Evolutionary conservation across 1,140 invertebrate species (phyloP).

Genomic region (Drosophila parvula): DNA sequence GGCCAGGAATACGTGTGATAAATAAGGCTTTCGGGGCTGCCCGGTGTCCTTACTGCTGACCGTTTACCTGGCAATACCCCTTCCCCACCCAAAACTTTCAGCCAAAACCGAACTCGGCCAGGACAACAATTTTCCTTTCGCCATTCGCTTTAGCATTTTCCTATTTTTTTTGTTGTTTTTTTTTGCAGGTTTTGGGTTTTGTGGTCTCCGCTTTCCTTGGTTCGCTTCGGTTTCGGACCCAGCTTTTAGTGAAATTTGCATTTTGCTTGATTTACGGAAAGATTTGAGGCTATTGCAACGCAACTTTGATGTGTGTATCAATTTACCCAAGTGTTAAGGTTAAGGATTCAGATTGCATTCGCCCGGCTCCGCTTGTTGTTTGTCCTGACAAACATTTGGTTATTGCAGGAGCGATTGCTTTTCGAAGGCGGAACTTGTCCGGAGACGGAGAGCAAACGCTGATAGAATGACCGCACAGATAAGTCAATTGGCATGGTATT

Average conservation of each 20-base stretch:
- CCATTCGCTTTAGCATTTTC: slow-evolving; percentile 33
- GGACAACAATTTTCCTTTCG: slow-evolving; percentile 60
- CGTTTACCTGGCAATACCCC: slow-evolving; percentile 55
- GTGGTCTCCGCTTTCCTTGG: slow-evolving; percentile 53
- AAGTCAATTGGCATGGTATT: slow-evolving; percentile 74
- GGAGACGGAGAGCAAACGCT: slow-evolving; percentile 31
- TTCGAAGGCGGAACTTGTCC: slow-evolving; percentile 14
- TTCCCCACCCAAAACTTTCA: slow-evolving; percentile 28
- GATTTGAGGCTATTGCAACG: slow-evolving; percentile 81
- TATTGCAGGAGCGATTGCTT: slow-evolving; percentile 51
- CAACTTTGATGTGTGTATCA: slow-evolving; percentile 80
- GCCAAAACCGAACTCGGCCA: slow-evolving; percentile 32
- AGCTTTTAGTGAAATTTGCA: slow-evolving; percentile 75
- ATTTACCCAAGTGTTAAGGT: slow-evolving; percentile 69
- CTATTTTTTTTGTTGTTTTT: neutral
- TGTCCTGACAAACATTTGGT: slow-evolving; percentile 73
- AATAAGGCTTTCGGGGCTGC: slow-evolving; percentile 62
- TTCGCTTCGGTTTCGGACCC: slow-evolving; percentile 16
- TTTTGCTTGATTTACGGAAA: slow-evolving; percentile 81
- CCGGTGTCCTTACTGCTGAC: slow-evolving; percentile 31
- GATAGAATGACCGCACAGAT: slow-evolving; percentile 68
- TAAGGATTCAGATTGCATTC: slow-evolving; percentile 56
- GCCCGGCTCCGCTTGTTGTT: slow-evolving; percentile 51
- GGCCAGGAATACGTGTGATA: slow-evolving; percentile 61
- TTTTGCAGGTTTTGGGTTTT: slow-evolving; percentile 38